Evolutionary conservation across 1,140 invertebrate species (phyloP).

Genomic region (Philotrypesis tridentata): DNA sequence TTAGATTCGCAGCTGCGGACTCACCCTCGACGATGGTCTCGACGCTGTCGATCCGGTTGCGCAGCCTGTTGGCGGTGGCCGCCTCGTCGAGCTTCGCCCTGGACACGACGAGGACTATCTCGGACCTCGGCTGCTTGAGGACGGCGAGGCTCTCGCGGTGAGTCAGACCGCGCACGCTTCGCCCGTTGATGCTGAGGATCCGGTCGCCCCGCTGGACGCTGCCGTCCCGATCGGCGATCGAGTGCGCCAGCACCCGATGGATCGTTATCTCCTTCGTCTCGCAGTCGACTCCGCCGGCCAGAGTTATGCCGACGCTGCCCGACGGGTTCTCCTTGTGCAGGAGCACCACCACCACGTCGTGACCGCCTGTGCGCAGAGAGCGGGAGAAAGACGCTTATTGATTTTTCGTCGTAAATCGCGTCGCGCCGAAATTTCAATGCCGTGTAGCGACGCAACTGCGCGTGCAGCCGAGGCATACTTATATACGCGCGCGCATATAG

Average conservation of each 20-base stretch:
- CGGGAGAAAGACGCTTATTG: not conserved
- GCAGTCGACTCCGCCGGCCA: constrained; percentile 91
- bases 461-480: too few species aligned
- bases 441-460: not conserved
- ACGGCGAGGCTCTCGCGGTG: constrained; percentile 89
- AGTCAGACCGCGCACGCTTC: constrained; percentile 84
- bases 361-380: constrained; percentile 19
- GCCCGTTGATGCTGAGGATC: constrained; percentile 92
- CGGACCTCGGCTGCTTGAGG: constrained; percentile 84
- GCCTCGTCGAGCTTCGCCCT: constrained; percentile 66
- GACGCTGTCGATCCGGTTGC: constrained; percentile 61
- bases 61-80: constrained; percentile 53
- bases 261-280: constrained; percentile 94
- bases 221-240: constrained; percentile 89
- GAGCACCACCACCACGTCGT: constrained; percentile 58
- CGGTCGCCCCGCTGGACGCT: constrained; percentile 90
- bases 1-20: too few species aligned
- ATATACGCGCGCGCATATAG: too few species aligned
- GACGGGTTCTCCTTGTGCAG: constrained; percentile 79
- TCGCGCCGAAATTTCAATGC: constrained; percentile 7
- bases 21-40: constrained; percentile 67
- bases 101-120: constrained; percentile 82
- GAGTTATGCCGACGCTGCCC: constrained; percentile 88
- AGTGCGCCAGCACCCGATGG: constrained; percentile 88
- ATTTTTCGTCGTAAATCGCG: not conserved